Conservation (phyloP, 2,888 invertebrate species). For the Tetanocera ferruginea region DNA sequence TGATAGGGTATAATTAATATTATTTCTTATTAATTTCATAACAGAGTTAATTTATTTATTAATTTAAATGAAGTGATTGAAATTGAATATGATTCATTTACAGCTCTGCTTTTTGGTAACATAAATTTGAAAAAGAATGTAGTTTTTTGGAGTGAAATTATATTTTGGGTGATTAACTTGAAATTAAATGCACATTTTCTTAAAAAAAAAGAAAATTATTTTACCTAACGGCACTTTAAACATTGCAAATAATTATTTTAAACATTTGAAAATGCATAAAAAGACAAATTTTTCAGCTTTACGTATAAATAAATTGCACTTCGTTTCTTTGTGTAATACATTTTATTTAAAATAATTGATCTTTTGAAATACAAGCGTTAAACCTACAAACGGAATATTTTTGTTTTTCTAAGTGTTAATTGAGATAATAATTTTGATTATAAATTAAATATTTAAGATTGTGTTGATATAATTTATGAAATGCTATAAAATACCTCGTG, state of each 20-base stretch:
- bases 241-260: background rate
- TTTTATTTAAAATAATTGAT: background rate
- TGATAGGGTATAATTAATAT: too few relatives aligned
- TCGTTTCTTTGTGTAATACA: background rate
- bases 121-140: too few relatives aligned
- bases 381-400: background rate
- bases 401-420: background rate
- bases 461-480: constrained; percentile 8
- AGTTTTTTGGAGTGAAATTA: too few relatives aligned
- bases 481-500: constrained; percentile 22
- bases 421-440: background rate
- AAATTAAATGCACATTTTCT: too few relatives aligned
- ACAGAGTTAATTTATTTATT: too few relatives aligned
- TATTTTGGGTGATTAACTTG: too few relatives aligned
- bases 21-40: too few relatives aligned
- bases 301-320: background rate
- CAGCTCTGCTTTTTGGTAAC: too few relatives aligned
- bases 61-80: too few relatives aligned
- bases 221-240: background rate
- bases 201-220: too few relatives aligned
- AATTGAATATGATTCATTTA: too few relatives aligned
- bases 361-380: background rate
- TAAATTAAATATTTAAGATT: background rate
- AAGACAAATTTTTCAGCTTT: constrained; percentile 4
- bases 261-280: too few relatives aligned